These are phyloP conservation scores for Chauna torquata DNA, from an alignment of 2,113 vertebrate species.

Conservation along the genomic window DNA sequence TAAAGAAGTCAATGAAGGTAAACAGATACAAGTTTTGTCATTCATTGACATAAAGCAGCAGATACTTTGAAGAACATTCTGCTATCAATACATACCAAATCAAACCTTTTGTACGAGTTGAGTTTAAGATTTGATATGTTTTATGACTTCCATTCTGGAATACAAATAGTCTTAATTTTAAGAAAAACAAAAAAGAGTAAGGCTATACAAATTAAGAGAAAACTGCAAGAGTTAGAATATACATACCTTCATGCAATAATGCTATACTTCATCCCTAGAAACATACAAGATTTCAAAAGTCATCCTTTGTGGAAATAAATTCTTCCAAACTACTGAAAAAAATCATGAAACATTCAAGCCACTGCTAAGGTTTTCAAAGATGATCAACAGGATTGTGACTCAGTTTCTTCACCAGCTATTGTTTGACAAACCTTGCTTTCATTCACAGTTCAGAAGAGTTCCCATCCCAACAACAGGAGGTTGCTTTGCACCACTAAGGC, in stretches of 20 bases:
- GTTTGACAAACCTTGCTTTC: slow-evolving; percentile 14
- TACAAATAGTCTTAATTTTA: not conserved
- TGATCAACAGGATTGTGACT: not conserved
- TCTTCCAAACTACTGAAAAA: slow-evolving; percentile 4
- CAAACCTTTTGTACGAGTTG: not conserved
- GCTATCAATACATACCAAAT: not conserved
- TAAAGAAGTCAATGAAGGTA: not conserved
- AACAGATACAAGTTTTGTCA: not conserved
- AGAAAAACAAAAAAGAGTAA: not conserved
- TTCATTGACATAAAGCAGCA: slow-evolving; percentile 4
- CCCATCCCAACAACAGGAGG: not conserved
- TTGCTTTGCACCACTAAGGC: not conserved
- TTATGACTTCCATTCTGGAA: slow-evolving; percentile 45
- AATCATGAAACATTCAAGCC: not conserved
- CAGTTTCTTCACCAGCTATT: not conserved
- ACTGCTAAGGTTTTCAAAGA: not conserved
- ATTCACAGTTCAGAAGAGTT: slow-evolving; percentile 15
- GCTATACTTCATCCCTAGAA: not conserved
- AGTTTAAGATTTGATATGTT: not conserved
- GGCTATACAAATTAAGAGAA: not conserved
- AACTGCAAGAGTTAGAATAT: not conserved
- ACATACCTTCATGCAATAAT: not conserved
- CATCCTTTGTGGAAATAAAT: slow-evolving; percentile 11
- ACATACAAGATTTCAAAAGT: not conserved
- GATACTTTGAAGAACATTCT: not conserved